Conservation (phyloP, 2,797 vertebrate species). For the Dendrocincla tyrannina region DNA sequence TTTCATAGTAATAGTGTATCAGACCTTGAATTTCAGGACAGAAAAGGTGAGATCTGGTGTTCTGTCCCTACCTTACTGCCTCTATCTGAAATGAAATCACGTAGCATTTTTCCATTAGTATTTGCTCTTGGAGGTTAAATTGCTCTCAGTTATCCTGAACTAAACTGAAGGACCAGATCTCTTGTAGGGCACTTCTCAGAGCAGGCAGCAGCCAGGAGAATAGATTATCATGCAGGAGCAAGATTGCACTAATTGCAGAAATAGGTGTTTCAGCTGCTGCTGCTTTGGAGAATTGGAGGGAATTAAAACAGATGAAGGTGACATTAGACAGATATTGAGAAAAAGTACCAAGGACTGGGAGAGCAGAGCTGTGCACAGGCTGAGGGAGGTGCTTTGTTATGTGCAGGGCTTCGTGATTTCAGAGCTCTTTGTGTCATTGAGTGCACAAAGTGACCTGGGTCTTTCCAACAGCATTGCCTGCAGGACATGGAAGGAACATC, state of each 20-base stretch:
- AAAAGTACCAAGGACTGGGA: not conserved
- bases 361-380: not conserved
- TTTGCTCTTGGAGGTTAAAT: not conserved
- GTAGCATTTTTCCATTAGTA: not conserved
- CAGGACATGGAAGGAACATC: accelerated
- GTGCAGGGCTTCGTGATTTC: accelerated
- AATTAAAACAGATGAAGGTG: slow-evolving; percentile 39
- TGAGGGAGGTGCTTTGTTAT: not conserved
- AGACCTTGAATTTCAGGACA: not conserved
- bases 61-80: not conserved
- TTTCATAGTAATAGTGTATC: not conserved
- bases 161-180: not conserved
- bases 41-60: not conserved
- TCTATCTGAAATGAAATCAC: not conserved
- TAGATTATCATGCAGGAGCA: not conserved
- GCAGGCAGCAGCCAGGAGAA: slow-evolving; percentile 28
- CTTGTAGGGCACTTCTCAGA: not conserved
- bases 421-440: not conserved
- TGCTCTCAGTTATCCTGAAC: not conserved
- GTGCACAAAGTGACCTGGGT: not conserved
- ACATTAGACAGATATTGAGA: not conserved
- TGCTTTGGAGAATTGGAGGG: not conserved
- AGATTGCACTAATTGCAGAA: slow-evolving; percentile 63
- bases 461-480: not conserved
- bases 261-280: slow-evolving; percentile 52